These are phyloP conservation scores for Crypturellus undulatus DNA, from an alignment of 2,113 vertebrate genomes.

Conservation along the genomic window DNA sequence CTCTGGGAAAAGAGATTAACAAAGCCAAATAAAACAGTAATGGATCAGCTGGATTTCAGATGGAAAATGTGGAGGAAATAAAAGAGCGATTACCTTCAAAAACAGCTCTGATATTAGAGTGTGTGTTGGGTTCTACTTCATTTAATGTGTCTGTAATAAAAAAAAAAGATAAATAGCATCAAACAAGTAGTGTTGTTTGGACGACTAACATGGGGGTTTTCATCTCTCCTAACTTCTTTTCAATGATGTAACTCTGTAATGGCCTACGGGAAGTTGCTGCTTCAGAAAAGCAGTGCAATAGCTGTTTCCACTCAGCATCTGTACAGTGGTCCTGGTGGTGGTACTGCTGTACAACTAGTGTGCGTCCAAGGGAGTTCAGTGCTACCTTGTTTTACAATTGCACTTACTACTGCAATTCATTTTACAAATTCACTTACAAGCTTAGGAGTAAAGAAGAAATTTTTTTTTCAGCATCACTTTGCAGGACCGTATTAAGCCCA, in stretches of 20 bases:
- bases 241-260: neutral
- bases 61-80: neutral
- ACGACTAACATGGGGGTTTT: neutral
- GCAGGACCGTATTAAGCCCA: neutral
- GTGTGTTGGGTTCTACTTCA: fast-evolving
- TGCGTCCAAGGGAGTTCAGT: fast-evolving
- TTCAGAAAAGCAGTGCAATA: neutral
- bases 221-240: neutral
- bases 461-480: neutral
- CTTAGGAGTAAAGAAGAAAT: neutral
- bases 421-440: neutral
- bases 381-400: neutral
- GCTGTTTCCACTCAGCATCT: neutral
- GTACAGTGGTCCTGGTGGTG: fast-evolving
- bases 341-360: too few relatives aligned
- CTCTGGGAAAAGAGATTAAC: neutral
- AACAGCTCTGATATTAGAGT: neutral
- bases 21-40: neutral
- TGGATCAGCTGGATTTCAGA: neutral
- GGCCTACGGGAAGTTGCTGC: neutral
- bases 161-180: fast-evolving
- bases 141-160: neutral
- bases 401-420: too few relatives aligned
- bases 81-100: neutral
- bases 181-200: neutral